Percentiles rank a stretch among this genome's conserved stretches.
Evolutionary conservation across 1,140 invertebrate genomes (phyloP).

Genomic region (Periplaneta americana): DNA sequence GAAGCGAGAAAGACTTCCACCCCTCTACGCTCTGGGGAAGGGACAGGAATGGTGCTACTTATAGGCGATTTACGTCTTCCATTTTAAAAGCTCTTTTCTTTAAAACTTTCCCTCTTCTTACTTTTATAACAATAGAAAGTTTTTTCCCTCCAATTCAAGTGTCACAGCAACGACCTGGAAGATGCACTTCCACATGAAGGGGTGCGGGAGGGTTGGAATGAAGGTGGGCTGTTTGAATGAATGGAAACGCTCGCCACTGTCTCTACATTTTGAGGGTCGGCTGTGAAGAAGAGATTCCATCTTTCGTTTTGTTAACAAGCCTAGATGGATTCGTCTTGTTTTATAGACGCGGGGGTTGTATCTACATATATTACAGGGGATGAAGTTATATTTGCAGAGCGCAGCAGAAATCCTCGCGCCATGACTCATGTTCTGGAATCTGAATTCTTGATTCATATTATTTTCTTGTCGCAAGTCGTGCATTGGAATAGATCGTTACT

Average conservation of each 20-base stretch:
- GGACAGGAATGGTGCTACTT: background rate
- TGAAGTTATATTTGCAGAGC: no score
- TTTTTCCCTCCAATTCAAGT: background rate
- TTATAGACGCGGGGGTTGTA: background rate
- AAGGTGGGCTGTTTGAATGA: background rate
- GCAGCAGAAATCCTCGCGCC: no score
- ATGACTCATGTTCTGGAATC: no score
- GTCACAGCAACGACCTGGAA: background rate
- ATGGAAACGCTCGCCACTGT: background rate
- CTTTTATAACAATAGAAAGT: background rate
- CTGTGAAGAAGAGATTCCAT: background rate
- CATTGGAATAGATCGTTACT: no score
- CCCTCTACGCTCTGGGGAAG: background rate
- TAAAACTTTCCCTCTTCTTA: background rate
- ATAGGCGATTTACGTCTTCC: conserved; percentile 1
- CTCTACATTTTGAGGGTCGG: background rate
- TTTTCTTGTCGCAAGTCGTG: no score
- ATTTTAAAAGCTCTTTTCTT: conserved; percentile 4
- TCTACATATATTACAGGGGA: background rate
- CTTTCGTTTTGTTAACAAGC: background rate
- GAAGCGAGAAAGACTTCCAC: background rate
- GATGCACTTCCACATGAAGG: background rate
- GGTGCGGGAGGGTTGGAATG: background rate
- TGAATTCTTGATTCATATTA: no score
- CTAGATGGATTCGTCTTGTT: background rate